A percentile compares a stretch with the other conserved stretches of the same genome.
phyloP scores from a whole-genome alignment of 2,113 vertebrate genomes.

The Macquaria australasica region DNA sequence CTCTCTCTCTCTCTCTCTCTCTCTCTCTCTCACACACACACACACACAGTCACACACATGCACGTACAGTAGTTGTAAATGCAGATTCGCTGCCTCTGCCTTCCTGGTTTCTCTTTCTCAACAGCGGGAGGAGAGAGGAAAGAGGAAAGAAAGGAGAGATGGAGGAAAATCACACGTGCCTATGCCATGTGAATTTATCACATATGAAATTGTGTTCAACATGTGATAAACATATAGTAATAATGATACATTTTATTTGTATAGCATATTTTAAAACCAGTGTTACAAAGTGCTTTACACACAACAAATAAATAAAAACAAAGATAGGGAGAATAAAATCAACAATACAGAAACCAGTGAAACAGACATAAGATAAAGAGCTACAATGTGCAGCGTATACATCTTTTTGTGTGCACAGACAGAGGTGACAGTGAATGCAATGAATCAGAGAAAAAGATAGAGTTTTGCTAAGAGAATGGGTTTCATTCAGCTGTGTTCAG shows the following conservation, averaged over 20 bases:
- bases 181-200: not conserved
- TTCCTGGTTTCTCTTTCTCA: constrained; percentile 12
- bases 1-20: constrained; percentile 20
- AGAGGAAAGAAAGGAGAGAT: constrained; percentile 3
- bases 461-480: not conserved
- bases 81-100: constrained; percentile 24
- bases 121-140: constrained; percentile 32
- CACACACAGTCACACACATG: constrained; percentile 27
- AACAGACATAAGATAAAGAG: not conserved
- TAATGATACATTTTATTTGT: not conserved
- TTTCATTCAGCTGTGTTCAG: not conserved
- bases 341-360: not conserved
- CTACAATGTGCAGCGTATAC: not conserved
- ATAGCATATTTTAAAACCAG: not conserved
- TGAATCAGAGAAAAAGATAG: not conserved
- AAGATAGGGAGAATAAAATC: not conserved
- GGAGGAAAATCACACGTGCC: not conserved
- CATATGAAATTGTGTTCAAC: not conserved
- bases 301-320: not conserved
- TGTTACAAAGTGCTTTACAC: not conserved
- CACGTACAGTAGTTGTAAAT: constrained; percentile 15
- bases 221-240: not conserved
- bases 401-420: not conserved
- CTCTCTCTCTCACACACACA: constrained; percentile 26
- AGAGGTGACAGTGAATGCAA: not conserved